These are phyloP conservation scores for Spheniscus humboldti DNA, from an alignment of 2,797 vertebrate genomes.

Conservation along the genomic window DNA sequence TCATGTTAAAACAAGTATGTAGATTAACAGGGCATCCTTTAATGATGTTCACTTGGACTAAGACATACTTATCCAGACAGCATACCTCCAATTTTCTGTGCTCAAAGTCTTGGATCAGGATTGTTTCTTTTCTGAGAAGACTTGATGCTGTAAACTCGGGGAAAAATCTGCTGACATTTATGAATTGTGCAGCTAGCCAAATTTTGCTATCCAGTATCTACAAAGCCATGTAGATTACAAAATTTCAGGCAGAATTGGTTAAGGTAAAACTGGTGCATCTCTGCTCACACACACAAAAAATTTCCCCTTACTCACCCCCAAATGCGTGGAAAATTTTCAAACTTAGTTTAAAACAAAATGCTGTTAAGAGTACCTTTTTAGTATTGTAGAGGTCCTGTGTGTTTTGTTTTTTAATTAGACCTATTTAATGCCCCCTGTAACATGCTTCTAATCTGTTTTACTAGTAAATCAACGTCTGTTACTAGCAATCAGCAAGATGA, in stretches of 20 bases:
- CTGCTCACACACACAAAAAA: not conserved
- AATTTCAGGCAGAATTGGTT: not conserved
- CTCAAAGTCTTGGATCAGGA: not conserved
- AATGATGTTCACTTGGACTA: not conserved
- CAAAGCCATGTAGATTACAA: not conserved
- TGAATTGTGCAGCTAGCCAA: not conserved
- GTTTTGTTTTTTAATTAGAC: not conserved
- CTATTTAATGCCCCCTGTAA: not conserved
- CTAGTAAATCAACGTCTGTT: not conserved
- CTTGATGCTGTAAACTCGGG: not conserved
- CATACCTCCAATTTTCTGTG: not conserved
- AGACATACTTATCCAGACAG: not conserved
- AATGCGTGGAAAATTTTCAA: not conserved
- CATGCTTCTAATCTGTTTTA: not conserved
- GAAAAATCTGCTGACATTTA: not conserved
- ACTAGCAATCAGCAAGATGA: not conserved
- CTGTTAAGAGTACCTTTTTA: not conserved
- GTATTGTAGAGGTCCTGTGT: not conserved
- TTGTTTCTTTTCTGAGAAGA: not conserved
- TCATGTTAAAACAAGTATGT: not conserved
- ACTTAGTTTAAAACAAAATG: not conserved
- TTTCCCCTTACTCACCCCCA: rapidly evolving
- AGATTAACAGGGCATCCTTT: not conserved
- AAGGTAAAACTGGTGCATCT: not conserved
- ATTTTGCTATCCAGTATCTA: not conserved